These are phyloP conservation scores for Synergus japonicus DNA, from an alignment of 2,888 invertebrate species.

Conservation along the genomic window DNA sequence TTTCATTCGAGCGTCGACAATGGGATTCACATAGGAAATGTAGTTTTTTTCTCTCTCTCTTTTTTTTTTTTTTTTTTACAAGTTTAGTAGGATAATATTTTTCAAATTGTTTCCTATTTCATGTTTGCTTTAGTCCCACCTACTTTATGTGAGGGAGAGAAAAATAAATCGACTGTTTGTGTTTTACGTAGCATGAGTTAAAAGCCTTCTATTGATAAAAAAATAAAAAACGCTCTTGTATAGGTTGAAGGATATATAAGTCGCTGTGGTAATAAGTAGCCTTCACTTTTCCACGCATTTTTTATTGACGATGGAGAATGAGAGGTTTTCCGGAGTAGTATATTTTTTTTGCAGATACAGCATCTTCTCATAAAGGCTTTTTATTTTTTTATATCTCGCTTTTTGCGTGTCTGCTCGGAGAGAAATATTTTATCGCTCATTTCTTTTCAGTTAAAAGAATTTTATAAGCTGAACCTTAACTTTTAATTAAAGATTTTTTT, in stretches of 20 bases:
- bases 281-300: not conserved
- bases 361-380: too few relatives aligned
- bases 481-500: too few relatives aligned
- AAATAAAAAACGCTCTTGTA: not conserved
- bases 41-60: not conserved
- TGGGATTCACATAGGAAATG: conserved; percentile 6
- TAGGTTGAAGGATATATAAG: not conserved
- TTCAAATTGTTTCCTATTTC: conserved; percentile 23
- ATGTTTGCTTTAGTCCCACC: not conserved
- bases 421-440: too few relatives aligned
- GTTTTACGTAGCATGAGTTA: not conserved
- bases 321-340: not conserved
- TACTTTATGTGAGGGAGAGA: not conserved
- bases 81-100: conserved; percentile 35
- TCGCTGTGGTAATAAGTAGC: not conserved
- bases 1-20: conserved; percentile 26
- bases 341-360: not conserved
- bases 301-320: not conserved
- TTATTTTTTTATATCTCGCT: too few relatives aligned
- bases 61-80: not conserved
- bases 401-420: too few relatives aligned
- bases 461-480: too few relatives aligned
- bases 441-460: too few relatives aligned
- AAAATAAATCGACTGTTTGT: conserved; percentile 16
- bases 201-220: not conserved